Evolutionary conservation across 2,888 invertebrate genomes (phyloP).

Genomic region (Meta bourneti): DNA sequence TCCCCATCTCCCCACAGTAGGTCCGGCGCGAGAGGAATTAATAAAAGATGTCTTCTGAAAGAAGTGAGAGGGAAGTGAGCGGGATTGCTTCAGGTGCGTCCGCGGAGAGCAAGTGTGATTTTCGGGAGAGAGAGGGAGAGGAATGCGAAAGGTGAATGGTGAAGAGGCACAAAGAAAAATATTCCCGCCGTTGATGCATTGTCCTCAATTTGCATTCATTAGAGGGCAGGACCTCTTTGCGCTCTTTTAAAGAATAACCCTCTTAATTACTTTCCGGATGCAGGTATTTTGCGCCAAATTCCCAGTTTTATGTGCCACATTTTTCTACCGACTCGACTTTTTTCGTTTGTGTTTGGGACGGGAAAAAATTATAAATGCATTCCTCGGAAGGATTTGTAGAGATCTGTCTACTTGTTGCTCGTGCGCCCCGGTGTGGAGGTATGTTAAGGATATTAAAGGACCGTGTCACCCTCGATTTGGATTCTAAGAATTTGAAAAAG

Average conservation of each 20-base stretch:
- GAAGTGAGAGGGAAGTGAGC: slow-evolving; percentile 29
- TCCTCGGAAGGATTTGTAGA: not conserved
- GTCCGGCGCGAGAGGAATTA: slow-evolving; percentile 36
- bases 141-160: not conserved
- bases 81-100: not conserved
- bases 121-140: slow-evolving; percentile 30
- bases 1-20: not conserved
- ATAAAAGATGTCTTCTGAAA: slow-evolving; percentile 62
- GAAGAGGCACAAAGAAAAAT: slow-evolving; percentile 51
- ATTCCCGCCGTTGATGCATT: slow-evolving; percentile 62
- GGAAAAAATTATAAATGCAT: not conserved
- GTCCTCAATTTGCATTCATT: slow-evolving; percentile 73
- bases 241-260: slow-evolving; percentile 10
- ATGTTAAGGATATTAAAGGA: not conserved
- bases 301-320: slow-evolving; percentile 14
- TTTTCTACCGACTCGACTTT: slow-evolving; percentile 3
- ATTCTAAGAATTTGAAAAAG: not conserved
- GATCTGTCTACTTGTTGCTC: not conserved
- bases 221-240: slow-evolving; percentile 34
- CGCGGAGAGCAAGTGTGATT: slow-evolving; percentile 35
- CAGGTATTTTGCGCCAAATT: slow-evolving; percentile 11
- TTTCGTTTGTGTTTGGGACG: not conserved
- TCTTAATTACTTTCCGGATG: slow-evolving; percentile 29
- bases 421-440: not conserved
- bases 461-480: not conserved